A percentile compares a stretch with the other conserved stretches of the same genome.
Evolutionary conservation across 2,797 vertebrate species (phyloP).

Genomic region (Mormyrus proboscirostris): DNA sequence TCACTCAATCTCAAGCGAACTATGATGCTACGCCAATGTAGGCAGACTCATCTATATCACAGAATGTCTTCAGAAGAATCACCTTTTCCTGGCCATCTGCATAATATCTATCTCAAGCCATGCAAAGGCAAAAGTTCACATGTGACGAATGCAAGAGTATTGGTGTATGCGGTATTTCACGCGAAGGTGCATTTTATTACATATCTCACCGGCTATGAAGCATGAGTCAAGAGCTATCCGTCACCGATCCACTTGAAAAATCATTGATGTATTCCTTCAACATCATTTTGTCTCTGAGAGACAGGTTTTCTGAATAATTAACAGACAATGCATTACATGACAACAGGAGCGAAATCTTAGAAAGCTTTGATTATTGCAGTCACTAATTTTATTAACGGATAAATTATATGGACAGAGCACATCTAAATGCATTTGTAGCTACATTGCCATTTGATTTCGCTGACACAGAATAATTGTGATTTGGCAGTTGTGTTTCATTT

Average conservation of each 20-base stretch:
- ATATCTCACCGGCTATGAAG: not conserved
- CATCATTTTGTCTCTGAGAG: not conserved
- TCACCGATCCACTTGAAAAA: not conserved
- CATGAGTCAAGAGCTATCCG: not conserved
- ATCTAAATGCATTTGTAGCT: slow-evolving; percentile 26
- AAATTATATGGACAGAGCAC: not conserved
- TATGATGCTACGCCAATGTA: not conserved
- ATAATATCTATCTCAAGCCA: not conserved
- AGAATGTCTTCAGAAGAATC: not conserved
- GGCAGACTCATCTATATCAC: not conserved
- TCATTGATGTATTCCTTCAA: not conserved
- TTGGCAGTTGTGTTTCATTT: slow-evolving; percentile 36
- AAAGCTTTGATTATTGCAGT: not conserved
- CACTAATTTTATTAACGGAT: not conserved
- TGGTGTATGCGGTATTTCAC: not conserved
- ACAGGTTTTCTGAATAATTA: slow-evolving; percentile 8
- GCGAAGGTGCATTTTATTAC: not conserved
- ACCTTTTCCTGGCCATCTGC: not conserved
- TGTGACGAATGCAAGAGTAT: not conserved
- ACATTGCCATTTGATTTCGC: slow-evolving; percentile 37
- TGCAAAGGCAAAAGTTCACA: not conserved
- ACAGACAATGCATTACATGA: not conserved
- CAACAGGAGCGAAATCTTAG: not conserved
- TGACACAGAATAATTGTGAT: slow-evolving; percentile 33
- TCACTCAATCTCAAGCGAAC: not conserved